These are phyloP conservation scores for human DNA, from an alignment of 2,113 vertebrate species.

Conservation along the genomic window GRCh38 chr14:25021001-25021500, in stretches of 20 bases:
- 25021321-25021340: background rate
- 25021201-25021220: background rate
- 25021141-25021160: background rate
- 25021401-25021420: background rate
- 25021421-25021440: background rate
- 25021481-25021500: background rate
- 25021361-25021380: background rate
- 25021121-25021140: background rate
- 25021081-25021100: background rate
- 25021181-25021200: background rate
- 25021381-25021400: background rate
- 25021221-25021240: background rate
- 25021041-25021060: background rate
- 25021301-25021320: background rate
- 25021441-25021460: background rate
- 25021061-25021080: background rate
- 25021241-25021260: background rate
- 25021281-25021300: background rate
- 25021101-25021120: background rate
- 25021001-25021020: background rate
- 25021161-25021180: background rate
- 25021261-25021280: background rate
- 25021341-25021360: background rate
- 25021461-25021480: background rate
- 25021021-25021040: background rate